Evolutionary conservation across 2,113 vertebrate genomes (phyloP).

Genomic region (Sorex fumeus): DNA sequence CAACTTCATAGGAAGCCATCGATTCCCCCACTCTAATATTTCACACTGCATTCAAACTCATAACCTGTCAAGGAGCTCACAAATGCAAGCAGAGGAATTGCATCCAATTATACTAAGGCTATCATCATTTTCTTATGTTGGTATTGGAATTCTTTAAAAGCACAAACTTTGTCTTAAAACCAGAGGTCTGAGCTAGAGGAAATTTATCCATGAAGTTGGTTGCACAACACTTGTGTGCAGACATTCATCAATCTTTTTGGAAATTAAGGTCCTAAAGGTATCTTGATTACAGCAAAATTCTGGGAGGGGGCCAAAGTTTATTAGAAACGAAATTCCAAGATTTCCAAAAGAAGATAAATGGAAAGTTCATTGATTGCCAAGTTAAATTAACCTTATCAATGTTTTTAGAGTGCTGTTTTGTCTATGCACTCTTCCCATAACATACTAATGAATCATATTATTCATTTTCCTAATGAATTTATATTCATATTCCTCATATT

Average conservation of each 20-base stretch:
- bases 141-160: conserved; percentile 47
- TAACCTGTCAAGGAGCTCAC: too few species aligned
- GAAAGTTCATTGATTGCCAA: background rate
- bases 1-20: background rate
- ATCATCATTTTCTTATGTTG: background rate
- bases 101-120: background rate
- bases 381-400: background rate
- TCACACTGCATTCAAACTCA: background rate
- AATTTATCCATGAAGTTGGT: conserved; percentile 12
- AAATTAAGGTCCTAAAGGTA: background rate
- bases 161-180: background rate
- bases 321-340: background rate
- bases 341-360: background rate
- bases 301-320: background rate
- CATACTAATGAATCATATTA: too few species aligned
- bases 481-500: too few species aligned
- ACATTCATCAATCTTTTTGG: background rate
- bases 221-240: background rate
- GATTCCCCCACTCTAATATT: background rate
- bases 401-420: background rate
- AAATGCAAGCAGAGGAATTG: too few species aligned
- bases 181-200: background rate
- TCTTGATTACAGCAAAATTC: background rate
- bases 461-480: too few species aligned
- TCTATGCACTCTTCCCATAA: background rate